Base-by-base conservation (phyloP, 2,888 invertebrate species). In the Chironomus tentans region DNA sequence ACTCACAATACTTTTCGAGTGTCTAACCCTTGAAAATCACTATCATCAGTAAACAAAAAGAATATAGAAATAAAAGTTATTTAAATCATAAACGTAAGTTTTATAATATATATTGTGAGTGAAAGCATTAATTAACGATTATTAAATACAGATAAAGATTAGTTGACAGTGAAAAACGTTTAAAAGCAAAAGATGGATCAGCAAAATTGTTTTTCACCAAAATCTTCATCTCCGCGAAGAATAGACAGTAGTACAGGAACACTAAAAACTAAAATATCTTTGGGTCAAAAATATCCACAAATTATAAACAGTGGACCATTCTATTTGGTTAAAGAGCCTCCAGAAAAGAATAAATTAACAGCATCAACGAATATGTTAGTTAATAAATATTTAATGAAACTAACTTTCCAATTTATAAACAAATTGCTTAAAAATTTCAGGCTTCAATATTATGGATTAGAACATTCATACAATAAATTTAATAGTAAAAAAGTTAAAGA, bases 261-360 rank as follows among this genome's bases (percentile, higher is more conserved):
- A 78, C 88, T 98, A 80, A 97, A 97, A 87, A 97, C 97, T 80
- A 98, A 97, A 80, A 98, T 98, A 87, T 95, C 96, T 78, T 87
- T 98, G 79, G 97, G 97, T 80, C 15, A 18, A 4, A 97, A 97
- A 85, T 97, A 96, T 83, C 97, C 98, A 77, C 94, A 97, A 77
- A 97, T 98, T 81, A 95, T 97, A 85, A 95, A 96, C 84, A 95
- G 95, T 86, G 97, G 97, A 81, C 97, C 97, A 81, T 98, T 98
- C 86, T 98, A 98, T 87, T 91, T 98, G 84, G 94, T 97, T 92
- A 96, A 95, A 88, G 96, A 96, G 86, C 93, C 94, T 82, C 95
- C 95, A 87, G 92, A 94, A 93, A 87, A 81, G 81, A 79, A 61
- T 83, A 95, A 96, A 85, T 85, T 96, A 80, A 98, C 97, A 78